Evolutionary conservation across 2,113 vertebrate genomes (phyloP), one percentile per base, ranked within the genome.

Genomic region (Suncus etruscus): DNA sequence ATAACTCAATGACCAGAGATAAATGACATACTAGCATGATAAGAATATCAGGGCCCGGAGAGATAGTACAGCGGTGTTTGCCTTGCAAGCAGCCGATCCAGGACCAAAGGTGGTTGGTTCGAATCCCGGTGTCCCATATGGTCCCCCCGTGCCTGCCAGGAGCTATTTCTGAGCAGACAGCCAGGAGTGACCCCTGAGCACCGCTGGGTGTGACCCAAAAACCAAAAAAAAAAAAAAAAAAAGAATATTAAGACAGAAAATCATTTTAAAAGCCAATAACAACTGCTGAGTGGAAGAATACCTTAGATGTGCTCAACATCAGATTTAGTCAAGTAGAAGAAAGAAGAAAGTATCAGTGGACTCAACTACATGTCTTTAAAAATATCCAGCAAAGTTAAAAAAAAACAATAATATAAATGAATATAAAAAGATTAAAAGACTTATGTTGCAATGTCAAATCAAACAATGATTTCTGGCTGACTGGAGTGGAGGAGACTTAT

Each of bases 271-370:
- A 85, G 20, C 6, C 20, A 76, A 76, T 31, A 20, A 61, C 16
- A 72, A 22, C 27, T 63, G 65, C 1, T 50, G 22, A 65, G 32
- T 50, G 63, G 45, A 82, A 85, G 70, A 72, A 32, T 25, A 39
- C 16, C 11, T 50, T 78, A 29, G 3, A 79, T 61, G 14, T 7
- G 0, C 29, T 48, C 11, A 32, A 39, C 6, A 78, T 15, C 29
- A 78, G 24, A 91, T 51, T 15, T 45, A 31, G 22, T 22, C 25
- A 76, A 45, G 27, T 6, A 90, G 81, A 89, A 81, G 54, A 73
- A 81, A 90, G 81, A 89, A 81, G 54, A 73, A 81, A 81, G 76
- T 72, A 80, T 63, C 48, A 58, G 18, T 47, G 47, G 75, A 75
- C 47, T 68, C 70, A 76, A 68, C 68, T 27, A 76, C 3, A 50